Evolutionary conservation across 2,797 vertebrate species (phyloP).

Genomic region (Sebastiscus albofasciatus): DNA sequence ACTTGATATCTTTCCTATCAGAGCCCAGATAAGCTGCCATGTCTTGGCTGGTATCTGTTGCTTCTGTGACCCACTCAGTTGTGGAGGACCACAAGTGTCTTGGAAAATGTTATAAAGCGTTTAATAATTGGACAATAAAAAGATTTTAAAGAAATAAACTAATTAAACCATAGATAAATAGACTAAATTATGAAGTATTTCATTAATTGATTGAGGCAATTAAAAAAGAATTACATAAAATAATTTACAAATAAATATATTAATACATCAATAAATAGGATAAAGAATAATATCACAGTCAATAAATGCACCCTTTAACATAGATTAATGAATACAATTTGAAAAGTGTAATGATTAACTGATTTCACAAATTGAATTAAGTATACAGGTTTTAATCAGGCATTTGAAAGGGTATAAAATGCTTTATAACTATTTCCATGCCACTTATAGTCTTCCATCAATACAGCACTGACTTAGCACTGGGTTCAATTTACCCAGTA

Average conservation of each 20-base stretch:
- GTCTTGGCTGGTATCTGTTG: not conserved
- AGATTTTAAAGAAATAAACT: not conserved
- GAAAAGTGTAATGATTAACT: not conserved
- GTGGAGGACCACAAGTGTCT: not conserved
- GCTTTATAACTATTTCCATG: not conserved
- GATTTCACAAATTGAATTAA: not conserved
- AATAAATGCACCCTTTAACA: not conserved
- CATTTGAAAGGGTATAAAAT: not conserved
- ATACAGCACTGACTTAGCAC: not conserved
- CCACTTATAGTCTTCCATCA: not conserved
- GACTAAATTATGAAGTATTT: not conserved
- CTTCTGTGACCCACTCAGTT: not conserved
- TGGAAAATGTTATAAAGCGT: not conserved
- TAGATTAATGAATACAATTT: not conserved
- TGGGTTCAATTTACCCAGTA: not conserved
- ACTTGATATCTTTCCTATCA: not conserved
- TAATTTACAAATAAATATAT: not conserved
- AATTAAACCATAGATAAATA: not conserved
- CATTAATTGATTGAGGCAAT: not conserved
- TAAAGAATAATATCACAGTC: not conserved
- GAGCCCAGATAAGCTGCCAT: not conserved
- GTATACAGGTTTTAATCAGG: not conserved
- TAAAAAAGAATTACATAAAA: not conserved
- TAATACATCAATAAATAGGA: not conserved
- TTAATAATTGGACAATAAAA: not conserved